Conservation (phyloP, 2,888 invertebrate genomes). For the Meteorus cinctellus region DNA sequence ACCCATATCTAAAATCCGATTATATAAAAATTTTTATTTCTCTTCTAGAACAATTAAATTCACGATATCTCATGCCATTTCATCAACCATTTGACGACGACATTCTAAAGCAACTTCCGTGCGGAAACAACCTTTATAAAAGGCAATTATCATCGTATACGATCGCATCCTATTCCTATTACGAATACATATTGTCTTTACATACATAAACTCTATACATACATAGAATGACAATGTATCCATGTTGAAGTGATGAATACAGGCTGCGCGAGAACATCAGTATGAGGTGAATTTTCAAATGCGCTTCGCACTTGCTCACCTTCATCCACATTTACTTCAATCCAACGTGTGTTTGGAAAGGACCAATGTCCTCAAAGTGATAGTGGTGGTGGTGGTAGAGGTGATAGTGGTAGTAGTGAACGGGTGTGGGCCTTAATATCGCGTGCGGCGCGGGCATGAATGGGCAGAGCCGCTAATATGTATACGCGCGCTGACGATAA, state of each 20-base stretch:
- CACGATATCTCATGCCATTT: neutral
- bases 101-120: conserved; percentile 1
- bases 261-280: neutral
- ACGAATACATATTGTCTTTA: neutral
- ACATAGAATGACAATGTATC: no score
- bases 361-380: conserved; percentile 48
- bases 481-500: neutral
- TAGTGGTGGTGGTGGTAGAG: neutral
- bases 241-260: no score
- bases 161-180: neutral
- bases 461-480: conserved; percentile 53
- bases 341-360: conserved; percentile 21
- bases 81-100: neutral
- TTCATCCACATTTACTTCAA: neutral
- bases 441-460: conserved; percentile 51
- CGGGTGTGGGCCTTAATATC: conserved; percentile 42
- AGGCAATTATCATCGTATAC: conserved; percentile 13
- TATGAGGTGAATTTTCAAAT: neutral
- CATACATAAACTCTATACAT: no score
- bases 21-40: neutral
- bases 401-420: neutral
- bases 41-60: neutral
- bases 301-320: conserved; percentile 4
- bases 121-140: conserved; percentile 29
- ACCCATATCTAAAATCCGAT: neutral